Percentiles rank a stretch among this genome's conserved stretches.
Conservation (phyloP, 2,113 vertebrate species). For the Rattus rattus region DNA sequence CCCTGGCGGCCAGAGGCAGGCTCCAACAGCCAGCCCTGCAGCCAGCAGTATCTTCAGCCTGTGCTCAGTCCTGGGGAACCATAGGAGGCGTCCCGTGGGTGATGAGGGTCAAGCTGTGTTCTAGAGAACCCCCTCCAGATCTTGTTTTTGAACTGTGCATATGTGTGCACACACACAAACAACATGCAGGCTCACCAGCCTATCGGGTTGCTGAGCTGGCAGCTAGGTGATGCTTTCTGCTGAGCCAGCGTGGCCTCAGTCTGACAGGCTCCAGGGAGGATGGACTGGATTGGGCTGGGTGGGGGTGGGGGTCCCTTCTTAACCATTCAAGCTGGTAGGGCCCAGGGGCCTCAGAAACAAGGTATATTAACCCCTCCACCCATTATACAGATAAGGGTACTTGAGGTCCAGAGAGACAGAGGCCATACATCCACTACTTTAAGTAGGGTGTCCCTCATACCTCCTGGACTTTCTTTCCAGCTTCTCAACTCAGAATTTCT, state of each 20-base stretch:
- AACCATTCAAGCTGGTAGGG: neutral
- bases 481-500: neutral
- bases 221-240: constrained; percentile 66
- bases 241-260: constrained; percentile 70
- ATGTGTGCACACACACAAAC: neutral
- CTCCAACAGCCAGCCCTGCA: neutral
- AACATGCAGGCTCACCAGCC: constrained; percentile 19
- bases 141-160: neutral
- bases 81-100: neutral
- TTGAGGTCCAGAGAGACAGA: constrained; percentile 7
- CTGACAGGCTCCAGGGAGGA: constrained; percentile 52
- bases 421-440: neutral
- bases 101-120: neutral
- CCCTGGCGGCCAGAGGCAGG: neutral
- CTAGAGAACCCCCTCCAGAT: neutral
- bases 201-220: constrained; percentile 65
- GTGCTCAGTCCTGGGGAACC: neutral
- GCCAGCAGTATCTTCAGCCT: neutral
- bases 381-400: neutral
- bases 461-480: neutral
- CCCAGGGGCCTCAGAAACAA: neutral
- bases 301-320: constrained; percentile 46
- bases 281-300: neutral
- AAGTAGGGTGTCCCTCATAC: neutral
- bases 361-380: neutral